Percentiles rank a stretch among this genome's conserved stretches.
phyloP scores from a whole-genome alignment of 2,113 vertebrate genomes.

The Macroglossus sobrinus region DNA sequence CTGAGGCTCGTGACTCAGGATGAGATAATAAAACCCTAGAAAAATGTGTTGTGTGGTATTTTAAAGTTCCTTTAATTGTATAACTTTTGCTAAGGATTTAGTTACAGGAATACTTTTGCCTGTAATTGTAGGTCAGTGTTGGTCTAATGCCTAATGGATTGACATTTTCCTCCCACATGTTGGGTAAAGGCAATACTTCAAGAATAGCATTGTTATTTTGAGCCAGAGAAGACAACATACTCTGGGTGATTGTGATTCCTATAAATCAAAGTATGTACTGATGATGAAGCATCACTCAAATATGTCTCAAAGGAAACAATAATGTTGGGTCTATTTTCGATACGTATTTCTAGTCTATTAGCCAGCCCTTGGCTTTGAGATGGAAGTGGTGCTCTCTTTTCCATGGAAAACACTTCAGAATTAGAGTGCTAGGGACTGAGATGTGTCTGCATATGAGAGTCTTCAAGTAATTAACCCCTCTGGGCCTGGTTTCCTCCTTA shows the following conservation, averaged over 20 bases:
- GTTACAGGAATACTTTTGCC: neutral
- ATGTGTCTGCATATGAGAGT: neutral
- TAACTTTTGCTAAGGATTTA: neutral
- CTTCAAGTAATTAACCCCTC: neutral
- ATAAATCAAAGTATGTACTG: neutral
- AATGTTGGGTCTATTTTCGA: neutral
- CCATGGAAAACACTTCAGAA: slow-evolving; percentile 7
- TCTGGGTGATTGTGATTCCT: neutral
- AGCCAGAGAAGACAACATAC: neutral
- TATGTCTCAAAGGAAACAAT: neutral
- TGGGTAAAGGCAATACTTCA: neutral
- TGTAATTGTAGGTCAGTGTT: neutral
- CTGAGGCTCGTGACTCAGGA: slow-evolving; percentile 5
- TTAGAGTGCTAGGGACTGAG: neutral
- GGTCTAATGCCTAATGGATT: neutral
- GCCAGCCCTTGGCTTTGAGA: neutral
- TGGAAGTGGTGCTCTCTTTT: neutral
- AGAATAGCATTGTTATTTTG: neutral
- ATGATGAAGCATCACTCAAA: neutral
- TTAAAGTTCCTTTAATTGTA: neutral
- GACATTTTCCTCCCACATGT: neutral
- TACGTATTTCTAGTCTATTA: neutral
- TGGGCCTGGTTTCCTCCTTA: neutral
- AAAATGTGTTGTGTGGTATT: neutral
- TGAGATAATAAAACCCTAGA: slow-evolving; percentile 41